A percentile compares a stretch with the other conserved stretches of the same genome.
Conservation (phyloP, 2,888 invertebrate genomes). For the Acholoe squamosa region DNA sequence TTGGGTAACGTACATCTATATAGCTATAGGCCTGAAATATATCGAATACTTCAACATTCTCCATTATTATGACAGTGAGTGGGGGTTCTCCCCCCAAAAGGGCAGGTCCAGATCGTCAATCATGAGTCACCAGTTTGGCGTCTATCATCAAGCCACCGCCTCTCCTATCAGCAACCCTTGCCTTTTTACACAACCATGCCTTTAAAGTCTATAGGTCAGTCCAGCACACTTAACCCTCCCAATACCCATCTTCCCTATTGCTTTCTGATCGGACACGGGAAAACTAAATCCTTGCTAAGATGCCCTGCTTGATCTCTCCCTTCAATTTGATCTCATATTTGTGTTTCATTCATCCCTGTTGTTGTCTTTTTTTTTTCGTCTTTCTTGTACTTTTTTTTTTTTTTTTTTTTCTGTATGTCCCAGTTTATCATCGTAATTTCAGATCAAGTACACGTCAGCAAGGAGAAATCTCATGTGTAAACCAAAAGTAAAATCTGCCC, state of each 20-base stretch:
- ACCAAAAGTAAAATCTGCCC: background rate
- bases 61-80: constrained; percentile 48
- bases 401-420: background rate
- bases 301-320: background rate
- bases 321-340: background rate
- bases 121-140: background rate
- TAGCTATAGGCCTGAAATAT: constrained; percentile 34
- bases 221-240: constrained; percentile 1
- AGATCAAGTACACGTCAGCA: constrained; percentile 52
- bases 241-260: constrained; percentile 5
- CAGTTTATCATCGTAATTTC: background rate
- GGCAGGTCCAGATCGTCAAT: constrained; percentile 5
- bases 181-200: constrained; percentile 11
- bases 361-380: background rate
- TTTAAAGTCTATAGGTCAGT: background rate
- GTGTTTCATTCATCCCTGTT: background rate
- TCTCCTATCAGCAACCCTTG: constrained; percentile 33
- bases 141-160: background rate
- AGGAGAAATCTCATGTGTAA: constrained; percentile 58
- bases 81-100: background rate
- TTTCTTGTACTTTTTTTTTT: background rate
- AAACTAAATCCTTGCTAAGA: background rate
- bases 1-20: constrained; percentile 54
- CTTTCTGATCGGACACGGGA: constrained; percentile 32
- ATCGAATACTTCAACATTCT: constrained; percentile 17